Evolutionary conservation across 2,888 invertebrate species (phyloP), one percentile per base, ranked within the genome.

Genomic region (Epirrita christyi): DNA sequence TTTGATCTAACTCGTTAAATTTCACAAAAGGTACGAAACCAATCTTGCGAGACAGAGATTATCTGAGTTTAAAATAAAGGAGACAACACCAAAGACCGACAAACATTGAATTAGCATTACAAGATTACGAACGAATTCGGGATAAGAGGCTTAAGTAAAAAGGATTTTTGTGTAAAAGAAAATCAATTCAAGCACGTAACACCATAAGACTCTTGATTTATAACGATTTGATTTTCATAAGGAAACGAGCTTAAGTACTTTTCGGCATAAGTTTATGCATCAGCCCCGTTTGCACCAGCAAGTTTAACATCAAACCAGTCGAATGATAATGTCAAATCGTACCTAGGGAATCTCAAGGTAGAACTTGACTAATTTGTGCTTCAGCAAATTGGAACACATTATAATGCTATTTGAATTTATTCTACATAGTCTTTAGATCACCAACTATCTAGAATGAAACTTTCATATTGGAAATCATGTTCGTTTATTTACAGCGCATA

Each of bases 31-130:
- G 71, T 66, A 71, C 42, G 67, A 70, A 81, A 80, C 80, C 79
- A 78, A 84, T 85, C 79, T 82, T 76, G 71, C 70, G 76, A 75
- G 78, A 78, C n/a, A 73, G 68, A 80, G 82, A 80, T 83, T 75
- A 81, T 78, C 80, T 72, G 63, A 66, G 71, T 72, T 72, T 62
- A 63, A 80, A 80, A 82, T 83, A 81, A 81, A 78, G 72, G 66
- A 71, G 69, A 77, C 73, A 79, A 72, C 72, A 73, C 72, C 68
- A 59, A 72, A 69, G 66, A 66, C 78, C 73, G 75, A 74, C 77
- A 78, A 75, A 80, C 83, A 85, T 83, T 79, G 73, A 83, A 85
- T 85, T 84, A 83, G 77, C 82, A 80, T 84, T 81, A 86, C 78
- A 75, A 79, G 81, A 81, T 83, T 78, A 81, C 71, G 71, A n/a